Evolutionary conservation across 2,797 vertebrate species (phyloP), one percentile per base, ranked within the genome.

Genomic region (Muraenolepis orangiensis): DNA sequence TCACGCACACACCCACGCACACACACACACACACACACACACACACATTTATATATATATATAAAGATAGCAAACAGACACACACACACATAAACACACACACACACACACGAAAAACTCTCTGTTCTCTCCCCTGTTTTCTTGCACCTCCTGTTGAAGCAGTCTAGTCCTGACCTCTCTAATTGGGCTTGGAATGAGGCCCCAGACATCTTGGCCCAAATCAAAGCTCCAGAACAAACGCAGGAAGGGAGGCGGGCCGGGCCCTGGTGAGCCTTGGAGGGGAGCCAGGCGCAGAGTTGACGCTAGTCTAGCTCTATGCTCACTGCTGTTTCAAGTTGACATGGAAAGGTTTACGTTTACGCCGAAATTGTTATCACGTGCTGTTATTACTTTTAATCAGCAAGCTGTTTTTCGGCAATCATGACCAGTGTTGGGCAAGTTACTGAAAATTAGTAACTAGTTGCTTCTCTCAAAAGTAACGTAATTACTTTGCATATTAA

Each of bases 161-260:
- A 85, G 87, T 85, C 74, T 82, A 68, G 88, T 84, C 7, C 88
- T 92, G 91, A 91, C 90, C 90, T 88, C 89, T 88, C 89, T 90
- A 89, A 86, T 82, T 74, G 66, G 85, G 81, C 84, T 67, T 90
- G 90, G 87, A 92, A 88, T 88, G 83, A 89, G 85, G 88, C 87
- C 84, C 73, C 84, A 93, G 93, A 95, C 92, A 94, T 94, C 93
- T 93, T 91, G 90, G 88, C 85, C 92, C 86, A 85, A 93, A 94
- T 94, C 92, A 94, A 93, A 94, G 91, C 87, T 77, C 83, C 78
- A 91, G 92, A 94, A 95, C 94, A 95, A 95, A 94, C 71, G 91
- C 93, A 94, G 94, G 94, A 95, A 95, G 92, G 90, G 87, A 85
- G 86, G 84, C 84, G 81, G 90, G 87, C 91, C 84, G 86, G 46